A percentile compares a stretch with the other conserved stretches of the same genome.
phyloP scores from a whole-genome alignment of 1,140 invertebrate species.

The Octopus sinensis region DNA sequence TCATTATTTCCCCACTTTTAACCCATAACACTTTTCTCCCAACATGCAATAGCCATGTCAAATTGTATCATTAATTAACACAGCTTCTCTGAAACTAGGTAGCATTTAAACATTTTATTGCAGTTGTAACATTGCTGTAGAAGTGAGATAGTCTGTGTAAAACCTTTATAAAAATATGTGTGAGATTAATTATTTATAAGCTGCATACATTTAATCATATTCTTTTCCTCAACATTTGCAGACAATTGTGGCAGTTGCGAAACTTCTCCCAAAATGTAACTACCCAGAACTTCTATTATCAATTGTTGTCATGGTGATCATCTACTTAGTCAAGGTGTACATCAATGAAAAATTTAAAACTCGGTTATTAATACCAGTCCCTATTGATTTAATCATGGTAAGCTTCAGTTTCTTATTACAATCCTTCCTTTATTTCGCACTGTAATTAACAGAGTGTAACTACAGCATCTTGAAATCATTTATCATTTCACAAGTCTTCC shows the following conservation, averaged over 20 bases:
- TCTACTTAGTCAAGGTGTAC: neutral
- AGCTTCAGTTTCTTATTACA: neutral
- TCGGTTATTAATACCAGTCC: neutral
- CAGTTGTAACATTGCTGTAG: neutral
- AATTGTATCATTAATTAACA: too few relatives aligned
- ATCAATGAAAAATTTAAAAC: slow-evolving; percentile 7
- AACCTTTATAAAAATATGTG: too few relatives aligned
- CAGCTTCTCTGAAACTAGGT: neutral
- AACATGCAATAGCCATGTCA: too few relatives aligned
- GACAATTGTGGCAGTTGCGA: neutral
- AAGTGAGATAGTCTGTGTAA: too few relatives aligned
- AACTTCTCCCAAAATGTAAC: neutral
- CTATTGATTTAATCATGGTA: slow-evolving; percentile 12
- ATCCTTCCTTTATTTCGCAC: neutral
- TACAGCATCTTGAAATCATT: too few relatives aligned
- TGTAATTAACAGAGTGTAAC: too few relatives aligned
- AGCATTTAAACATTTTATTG: neutral
- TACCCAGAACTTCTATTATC: neutral
- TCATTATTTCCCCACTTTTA: too few relatives aligned
- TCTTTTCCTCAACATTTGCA: neutral
- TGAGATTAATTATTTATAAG: too few relatives aligned
- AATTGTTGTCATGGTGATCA: neutral
- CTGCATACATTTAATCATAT: too few relatives aligned
- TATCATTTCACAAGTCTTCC: too few relatives aligned
- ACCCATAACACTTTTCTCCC: too few relatives aligned